Evolutionary conservation across 1,140 invertebrate genomes (phyloP).

Genomic region (Drosophila sturtevanti): DNA sequence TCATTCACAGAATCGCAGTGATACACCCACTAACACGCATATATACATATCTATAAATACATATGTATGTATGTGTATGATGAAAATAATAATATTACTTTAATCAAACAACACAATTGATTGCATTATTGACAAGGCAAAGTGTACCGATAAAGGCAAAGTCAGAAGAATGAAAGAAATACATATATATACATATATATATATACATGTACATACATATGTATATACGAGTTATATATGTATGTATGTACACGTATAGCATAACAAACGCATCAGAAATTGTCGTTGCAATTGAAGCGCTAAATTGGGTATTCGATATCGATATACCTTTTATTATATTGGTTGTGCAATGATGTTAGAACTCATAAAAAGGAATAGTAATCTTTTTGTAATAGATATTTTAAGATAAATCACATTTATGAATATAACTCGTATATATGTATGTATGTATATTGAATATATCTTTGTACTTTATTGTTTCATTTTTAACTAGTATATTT

Average conservation of each 20-base stretch:
- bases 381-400: no score
- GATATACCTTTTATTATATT: not conserved
- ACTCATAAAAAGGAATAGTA: no score
- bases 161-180: not conserved
- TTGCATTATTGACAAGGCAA: constrained; percentile 57
- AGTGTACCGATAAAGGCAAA: constrained; percentile 40
- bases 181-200: not conserved
- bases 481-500: no score
- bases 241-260: not conserved
- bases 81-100: constrained; percentile 49
- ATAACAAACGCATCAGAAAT: not conserved
- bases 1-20: not conserved
- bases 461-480: no score
- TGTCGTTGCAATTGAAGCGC: not conserved
- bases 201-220: no score
- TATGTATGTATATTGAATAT: no score
- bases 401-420: no score
- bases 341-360: no score
- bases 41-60: not conserved
- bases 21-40: constrained; percentile 9
- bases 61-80: constrained; percentile 15
- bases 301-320: not conserved
- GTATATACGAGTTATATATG: no score
- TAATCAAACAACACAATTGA: constrained; percentile 60
- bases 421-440: no score